Conservation (phyloP, 1,140 invertebrate species). For the Zaprionus capensis region DNA sequence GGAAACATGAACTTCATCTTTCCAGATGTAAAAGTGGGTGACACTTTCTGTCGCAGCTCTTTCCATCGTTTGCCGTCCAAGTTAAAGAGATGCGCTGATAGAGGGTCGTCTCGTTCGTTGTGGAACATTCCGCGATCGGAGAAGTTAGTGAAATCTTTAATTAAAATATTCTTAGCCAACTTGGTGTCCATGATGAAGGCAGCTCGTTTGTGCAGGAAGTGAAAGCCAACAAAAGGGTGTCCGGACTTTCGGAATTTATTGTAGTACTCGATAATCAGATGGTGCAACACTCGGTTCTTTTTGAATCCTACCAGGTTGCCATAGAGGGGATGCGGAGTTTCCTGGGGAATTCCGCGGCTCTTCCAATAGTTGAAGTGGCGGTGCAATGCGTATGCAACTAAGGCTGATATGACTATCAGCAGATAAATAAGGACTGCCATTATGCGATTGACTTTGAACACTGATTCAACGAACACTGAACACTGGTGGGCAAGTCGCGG, state of each 20-base stretch:
- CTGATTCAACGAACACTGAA: conserved; percentile 4
- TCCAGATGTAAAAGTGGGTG: conserved; percentile 86
- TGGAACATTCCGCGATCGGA: conserved; percentile 84
- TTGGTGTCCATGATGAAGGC: conserved; percentile 45
- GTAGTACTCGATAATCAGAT: conserved; percentile 21
- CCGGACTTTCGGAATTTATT: conserved; percentile 58
- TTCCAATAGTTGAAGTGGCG: conserved; percentile 76
- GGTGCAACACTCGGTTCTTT: conserved; percentile 32
- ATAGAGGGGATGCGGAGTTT: conserved; percentile 63
- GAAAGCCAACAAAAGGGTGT: conserved; percentile 58
- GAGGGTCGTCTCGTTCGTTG: conserved; percentile 84
- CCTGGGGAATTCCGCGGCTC: conserved; percentile 78
- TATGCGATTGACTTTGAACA: background rate
- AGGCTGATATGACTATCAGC: conserved; percentile 25
- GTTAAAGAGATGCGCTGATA: conserved; percentile 84
- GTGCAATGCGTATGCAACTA: conserved; percentile 31
- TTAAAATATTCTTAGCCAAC: conserved; percentile 85
- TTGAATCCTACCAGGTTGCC: conserved; percentile 64
- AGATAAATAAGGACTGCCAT: conserved; percentile 19
- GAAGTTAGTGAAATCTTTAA: conserved; percentile 86
- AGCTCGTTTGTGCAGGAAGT: conserved; percentile 36
- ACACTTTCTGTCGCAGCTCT: conserved; percentile 85
- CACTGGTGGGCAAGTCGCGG: too few species aligned
- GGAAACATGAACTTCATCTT: conserved; percentile 86
- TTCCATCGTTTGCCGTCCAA: conserved; percentile 85